These are phyloP conservation scores for Hemibagrus guttatus DNA, from an alignment of 2,797 vertebrate genomes.

Conservation along the genomic window DNA sequence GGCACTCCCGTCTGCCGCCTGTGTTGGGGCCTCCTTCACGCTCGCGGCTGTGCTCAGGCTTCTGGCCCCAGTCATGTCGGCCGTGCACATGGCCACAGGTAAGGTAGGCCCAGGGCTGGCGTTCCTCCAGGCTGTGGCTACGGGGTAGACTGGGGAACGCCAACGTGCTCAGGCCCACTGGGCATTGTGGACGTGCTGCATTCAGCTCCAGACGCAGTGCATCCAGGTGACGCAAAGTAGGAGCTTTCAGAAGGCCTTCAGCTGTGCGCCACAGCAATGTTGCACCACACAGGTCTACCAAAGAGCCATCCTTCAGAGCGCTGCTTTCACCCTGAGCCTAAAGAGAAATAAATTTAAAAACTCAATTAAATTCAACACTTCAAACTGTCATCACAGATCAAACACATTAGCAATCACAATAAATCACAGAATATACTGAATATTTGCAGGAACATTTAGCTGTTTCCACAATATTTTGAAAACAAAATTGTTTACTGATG, in stretches of 20 bases:
- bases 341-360: neutral
- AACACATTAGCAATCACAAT: neutral
- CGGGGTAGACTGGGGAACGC: constrained; percentile 95
- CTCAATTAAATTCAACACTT: neutral
- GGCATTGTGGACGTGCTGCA: constrained; percentile 93
- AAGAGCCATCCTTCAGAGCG: constrained; percentile 87
- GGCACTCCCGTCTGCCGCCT: constrained; percentile 85
- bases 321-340: constrained; percentile 96
- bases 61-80: constrained; percentile 93
- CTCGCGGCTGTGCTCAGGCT: constrained; percentile 75
- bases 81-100: constrained; percentile 92
- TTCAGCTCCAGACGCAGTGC: constrained; percentile 96
- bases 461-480: neutral
- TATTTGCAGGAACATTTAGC: neutral
- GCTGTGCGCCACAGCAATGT: constrained; percentile 79
- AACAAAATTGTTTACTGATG: neutral
- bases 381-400: neutral
- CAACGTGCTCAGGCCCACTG: constrained; percentile 96
- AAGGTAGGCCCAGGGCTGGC: constrained; percentile 96
- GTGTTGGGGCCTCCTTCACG: constrained; percentile 63
- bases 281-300: constrained; percentile 79
- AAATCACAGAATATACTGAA: neutral
- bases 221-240: constrained; percentile 86
- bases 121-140: constrained; percentile 91
- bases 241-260: constrained; percentile 75